These are phyloP conservation scores for Luscinia luscinia DNA, from an alignment of 2,797 vertebrate genomes.

Conservation along the genomic window DNA sequence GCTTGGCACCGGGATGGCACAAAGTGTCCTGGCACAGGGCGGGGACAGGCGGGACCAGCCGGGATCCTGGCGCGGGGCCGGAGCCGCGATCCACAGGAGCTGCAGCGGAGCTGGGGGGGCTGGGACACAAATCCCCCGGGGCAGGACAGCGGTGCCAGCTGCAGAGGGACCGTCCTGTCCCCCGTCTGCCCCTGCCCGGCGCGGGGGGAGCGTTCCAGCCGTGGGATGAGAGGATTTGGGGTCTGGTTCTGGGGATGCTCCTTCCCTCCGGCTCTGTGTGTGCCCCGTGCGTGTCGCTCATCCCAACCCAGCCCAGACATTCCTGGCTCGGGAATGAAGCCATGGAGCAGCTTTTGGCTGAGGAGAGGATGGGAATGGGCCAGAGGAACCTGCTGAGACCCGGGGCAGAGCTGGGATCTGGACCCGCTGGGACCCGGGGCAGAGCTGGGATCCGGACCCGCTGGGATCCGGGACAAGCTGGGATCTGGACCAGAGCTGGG, in stretches of 20 bases:
- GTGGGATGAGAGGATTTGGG: neutral
- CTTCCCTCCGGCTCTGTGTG: neutral
- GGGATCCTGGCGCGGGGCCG: fast-evolving
- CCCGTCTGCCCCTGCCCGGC: neutral
- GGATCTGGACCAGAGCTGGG: too few species aligned
- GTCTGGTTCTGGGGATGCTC: neutral
- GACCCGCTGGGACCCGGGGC: too few species aligned
- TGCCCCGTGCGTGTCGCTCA: neutral
- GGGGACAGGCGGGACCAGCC: neutral
- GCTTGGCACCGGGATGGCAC: constrained; percentile 1
- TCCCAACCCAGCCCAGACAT: neutral
- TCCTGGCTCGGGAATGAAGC: neutral
- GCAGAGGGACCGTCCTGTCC: fast-evolving
- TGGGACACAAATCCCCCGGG: neutral
- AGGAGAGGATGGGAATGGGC: neutral
- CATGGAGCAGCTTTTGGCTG: neutral
- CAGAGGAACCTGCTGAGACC: neutral
- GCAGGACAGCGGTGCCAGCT: fast-evolving
- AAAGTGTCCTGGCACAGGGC: neutral
- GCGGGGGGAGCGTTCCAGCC: neutral
- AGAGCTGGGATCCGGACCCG: too few species aligned
- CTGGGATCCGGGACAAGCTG: too few species aligned
- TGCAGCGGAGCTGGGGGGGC: fast-evolving
- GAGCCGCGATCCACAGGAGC: fast-evolving
- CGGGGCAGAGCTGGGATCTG: too few species aligned